Evolutionary conservation across 2,113 vertebrate genomes (phyloP).

Genomic region (Cheilinus undulatus): DNA sequence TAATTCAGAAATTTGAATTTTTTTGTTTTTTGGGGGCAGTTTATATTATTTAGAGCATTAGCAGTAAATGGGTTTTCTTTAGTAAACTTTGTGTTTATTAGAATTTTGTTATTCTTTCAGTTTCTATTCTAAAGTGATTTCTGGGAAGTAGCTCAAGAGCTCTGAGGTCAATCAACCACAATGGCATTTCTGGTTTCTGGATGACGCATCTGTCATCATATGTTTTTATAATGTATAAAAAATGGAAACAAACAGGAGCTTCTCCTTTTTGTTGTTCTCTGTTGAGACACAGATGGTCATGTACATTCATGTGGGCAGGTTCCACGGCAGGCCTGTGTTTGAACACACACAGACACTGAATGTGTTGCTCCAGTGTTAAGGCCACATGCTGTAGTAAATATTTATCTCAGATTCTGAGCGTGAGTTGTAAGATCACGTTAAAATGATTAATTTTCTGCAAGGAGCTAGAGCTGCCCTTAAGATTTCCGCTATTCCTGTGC

Average conservation of each 20-base stretch:
- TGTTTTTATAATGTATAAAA: neutral
- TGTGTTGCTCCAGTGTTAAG: constrained; percentile 16
- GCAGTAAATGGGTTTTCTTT: too few relatives aligned
- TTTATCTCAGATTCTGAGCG: constrained; percentile 2
- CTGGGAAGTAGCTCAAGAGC: constrained; percentile 14
- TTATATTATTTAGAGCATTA: neutral
- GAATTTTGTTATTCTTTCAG: neutral
- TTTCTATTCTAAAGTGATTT: constrained; percentile 26
- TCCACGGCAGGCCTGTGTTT: neutral
- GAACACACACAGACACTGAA: neutral
- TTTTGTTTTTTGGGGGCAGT: too few relatives aligned
- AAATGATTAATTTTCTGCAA: neutral
- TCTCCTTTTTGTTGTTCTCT: constrained; percentile 10
- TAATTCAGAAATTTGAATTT: too few relatives aligned
- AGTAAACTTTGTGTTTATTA: too few relatives aligned
- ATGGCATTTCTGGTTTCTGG: neutral
- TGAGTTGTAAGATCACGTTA: neutral
- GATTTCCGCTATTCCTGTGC: neutral
- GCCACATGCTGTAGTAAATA: neutral
- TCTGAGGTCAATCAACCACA: constrained; percentile 2
- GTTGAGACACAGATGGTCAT: constrained; percentile 24
- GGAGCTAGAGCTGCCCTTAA: neutral
- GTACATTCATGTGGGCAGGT: constrained; percentile 3
- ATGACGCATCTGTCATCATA: neutral
- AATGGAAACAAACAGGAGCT: neutral